Conservation (phyloP, 2,888 invertebrate genomes). For the Euspilapteryx auroguttella region DNA sequence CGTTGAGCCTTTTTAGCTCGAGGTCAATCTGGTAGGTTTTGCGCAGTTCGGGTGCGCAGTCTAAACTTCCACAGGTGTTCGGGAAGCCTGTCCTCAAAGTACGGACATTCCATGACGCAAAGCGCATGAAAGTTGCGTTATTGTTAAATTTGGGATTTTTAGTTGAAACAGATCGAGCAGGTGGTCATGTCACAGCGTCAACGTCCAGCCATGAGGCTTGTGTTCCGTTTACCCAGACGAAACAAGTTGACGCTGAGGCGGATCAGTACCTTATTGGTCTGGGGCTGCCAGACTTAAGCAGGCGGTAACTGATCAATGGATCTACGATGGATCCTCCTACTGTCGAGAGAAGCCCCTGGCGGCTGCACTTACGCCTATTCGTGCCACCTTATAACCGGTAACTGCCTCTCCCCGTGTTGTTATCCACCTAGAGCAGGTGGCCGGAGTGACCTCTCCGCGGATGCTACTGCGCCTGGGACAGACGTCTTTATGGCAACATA, state of each 20-base stretch:
- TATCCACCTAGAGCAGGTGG: slow-evolving; percentile 4
- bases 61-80: slow-evolving; percentile 5
- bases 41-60: slow-evolving; percentile 2
- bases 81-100: slow-evolving; percentile 7
- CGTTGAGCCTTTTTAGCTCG: slow-evolving; percentile 6
- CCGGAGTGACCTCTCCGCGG: slow-evolving; percentile 4
- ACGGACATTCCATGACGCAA: slow-evolving; percentile 6
- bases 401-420: slow-evolving; percentile 7
- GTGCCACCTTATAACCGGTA: slow-evolving; percentile 8
- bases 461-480: slow-evolving; percentile 4
- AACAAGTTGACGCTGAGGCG: not conserved
- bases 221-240: slow-evolving; percentile 3
- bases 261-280: slow-evolving; percentile 3
- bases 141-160: not conserved
- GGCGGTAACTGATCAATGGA: slow-evolving; percentile 4
- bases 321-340: slow-evolving; percentile 8
- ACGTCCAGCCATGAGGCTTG: too few species aligned
- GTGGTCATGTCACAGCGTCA: not conserved
- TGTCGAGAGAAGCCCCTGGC: slow-evolving; percentile 10
- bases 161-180: too few species aligned
- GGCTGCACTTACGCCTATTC: slow-evolving; percentile 8
- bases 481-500: not conserved
- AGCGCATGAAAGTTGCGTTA: slow-evolving; percentile 2
- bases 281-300: slow-evolving; percentile 4
- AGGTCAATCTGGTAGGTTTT: slow-evolving; percentile 7